Percentiles rank a stretch among this genome's conserved stretches.
Evolutionary conservation across 2,888 invertebrate species (phyloP).

Genomic region (Palloptera scutellata): DNA sequence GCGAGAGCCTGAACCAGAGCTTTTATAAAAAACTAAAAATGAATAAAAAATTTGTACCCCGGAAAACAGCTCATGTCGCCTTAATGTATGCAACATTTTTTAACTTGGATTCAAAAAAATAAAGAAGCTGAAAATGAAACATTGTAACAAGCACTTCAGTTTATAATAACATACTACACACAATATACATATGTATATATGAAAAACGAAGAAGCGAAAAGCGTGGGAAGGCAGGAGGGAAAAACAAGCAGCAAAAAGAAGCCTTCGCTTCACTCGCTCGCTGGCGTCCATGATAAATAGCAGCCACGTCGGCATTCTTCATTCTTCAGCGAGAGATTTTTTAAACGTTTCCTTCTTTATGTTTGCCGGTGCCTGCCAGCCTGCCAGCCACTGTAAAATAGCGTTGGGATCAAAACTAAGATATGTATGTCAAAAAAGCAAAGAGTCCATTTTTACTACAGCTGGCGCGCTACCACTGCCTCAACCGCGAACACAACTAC

Average conservation of each 20-base stretch:
- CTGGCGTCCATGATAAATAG: constrained; percentile 27
- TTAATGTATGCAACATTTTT: constrained; percentile 43
- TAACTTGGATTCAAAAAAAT: constrained; percentile 11
- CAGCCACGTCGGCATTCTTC: constrained; percentile 27
- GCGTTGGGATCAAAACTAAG: constrained; percentile 10
- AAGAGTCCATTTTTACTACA: constrained; percentile 14
- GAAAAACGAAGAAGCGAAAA: background rate
- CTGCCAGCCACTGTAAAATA: background rate
- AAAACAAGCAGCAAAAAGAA: background rate
- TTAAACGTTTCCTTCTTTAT: background rate
- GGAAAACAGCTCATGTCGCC: constrained; percentile 40
- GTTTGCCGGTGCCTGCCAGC: background rate
- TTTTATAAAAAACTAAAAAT: constrained; percentile 15
- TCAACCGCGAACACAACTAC: background rate
- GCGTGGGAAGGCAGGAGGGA: background rate
- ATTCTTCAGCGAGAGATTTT: constrained; percentile 1
- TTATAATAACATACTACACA: constrained; percentile 20
- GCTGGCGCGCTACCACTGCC: background rate
- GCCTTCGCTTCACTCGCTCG: constrained; percentile 13
- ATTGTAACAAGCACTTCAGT: constrained; percentile 17
- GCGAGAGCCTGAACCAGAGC: constrained; percentile 23
- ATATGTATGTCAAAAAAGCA: constrained; percentile 12
- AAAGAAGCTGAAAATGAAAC: constrained; percentile 10
- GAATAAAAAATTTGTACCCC: constrained; percentile 24
- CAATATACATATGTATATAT: constrained; percentile 1